Evolutionary conservation across 2,888 invertebrate species (phyloP).

Genomic region (Augiades crinisus): DNA sequence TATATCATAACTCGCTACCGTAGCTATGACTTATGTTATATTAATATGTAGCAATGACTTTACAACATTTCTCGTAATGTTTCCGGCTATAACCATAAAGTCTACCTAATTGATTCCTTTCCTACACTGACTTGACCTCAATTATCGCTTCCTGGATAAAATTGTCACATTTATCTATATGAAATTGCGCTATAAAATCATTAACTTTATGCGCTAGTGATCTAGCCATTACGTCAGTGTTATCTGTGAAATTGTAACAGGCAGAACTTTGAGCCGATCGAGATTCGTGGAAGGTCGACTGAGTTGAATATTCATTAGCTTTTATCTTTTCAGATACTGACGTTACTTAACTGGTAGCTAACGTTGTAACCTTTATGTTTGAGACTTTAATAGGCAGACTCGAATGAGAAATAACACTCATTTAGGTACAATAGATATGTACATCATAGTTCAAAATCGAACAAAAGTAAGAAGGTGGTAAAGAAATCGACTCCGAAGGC

Average conservation of each 20-base stretch:
- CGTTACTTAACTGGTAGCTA: background rate
- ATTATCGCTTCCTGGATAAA: constrained; percentile 15
- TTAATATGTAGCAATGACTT: no score
- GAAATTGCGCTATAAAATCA: constrained; percentile 4
- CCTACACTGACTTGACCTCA: constrained; percentile 6
- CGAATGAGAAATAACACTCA: no score
- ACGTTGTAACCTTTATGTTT: constrained; percentile 5
- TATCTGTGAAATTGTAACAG: constrained; percentile 5
- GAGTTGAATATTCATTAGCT: constrained; percentile 20
- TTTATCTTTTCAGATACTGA: constrained; percentile 13
- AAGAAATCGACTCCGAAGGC: no score
- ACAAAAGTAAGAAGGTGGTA: no score
- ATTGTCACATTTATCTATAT: constrained; percentile 12
- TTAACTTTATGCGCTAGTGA: background rate
- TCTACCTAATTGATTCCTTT: constrained; percentile 9
- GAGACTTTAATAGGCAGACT: no score
- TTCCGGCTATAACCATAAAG: constrained; percentile 8
- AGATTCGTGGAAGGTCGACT: constrained; percentile 12
- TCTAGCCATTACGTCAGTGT: background rate
- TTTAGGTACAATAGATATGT: no score
- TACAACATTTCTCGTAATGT: no score
- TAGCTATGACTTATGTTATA: no score
- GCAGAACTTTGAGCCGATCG: constrained; percentile 5
- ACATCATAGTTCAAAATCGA: no score
- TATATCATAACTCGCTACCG: no score